Evolutionary conservation across 2,888 invertebrate genomes (phyloP), one percentile per base, ranked within the genome.

Genomic region (Caenorhabditis sp.): DNA sequence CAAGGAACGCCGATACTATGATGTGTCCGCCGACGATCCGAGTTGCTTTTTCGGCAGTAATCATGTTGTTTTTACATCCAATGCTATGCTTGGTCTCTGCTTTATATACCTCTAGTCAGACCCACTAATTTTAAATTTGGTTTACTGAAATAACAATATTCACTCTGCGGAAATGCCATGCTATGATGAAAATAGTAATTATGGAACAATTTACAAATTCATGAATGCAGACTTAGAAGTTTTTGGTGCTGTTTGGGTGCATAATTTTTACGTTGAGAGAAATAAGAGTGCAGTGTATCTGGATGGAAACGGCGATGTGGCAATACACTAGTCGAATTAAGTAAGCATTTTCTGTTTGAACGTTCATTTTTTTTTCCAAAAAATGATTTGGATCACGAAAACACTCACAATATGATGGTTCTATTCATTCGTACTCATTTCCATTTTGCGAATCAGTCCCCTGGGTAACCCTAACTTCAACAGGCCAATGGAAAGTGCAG

Each of bases 111-210:
- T 24, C 24, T 44, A n/a, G 54, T 44, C 28, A 63, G 63, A 63
- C 63, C n/a, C n/a, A 63, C 63, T 63, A 47, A 44, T 44, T 47
- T 63, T 28, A 63, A 44, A n/a, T n/a, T n/a, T n/a, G 63, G 22
- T 12, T 44, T 22, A 22, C 22, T n/a, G 7, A n/a, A 26, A 7
- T 8, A 63, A 44, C 44, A 44, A 28, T 12, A n/a, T 16, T 24
- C 12, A 61, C 8, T 41, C 19, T 61, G 4, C 26, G 28, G 22
- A 63, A 63, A 63, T 63, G 63, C 16, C 41, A 44, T 47, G 24
- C 26, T 4, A 8, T 22, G 24, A 16, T 38, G 26, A 24, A 61
- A 61, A 61, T 61, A 41, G 44, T 8, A 47, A 63, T 47, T 44
- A 44, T 10, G 49, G 26, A 44, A 1, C 0, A 14, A 44, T 47